Evolutionary conservation across 2,888 invertebrate species (phyloP).

Genomic region (Chloroclysta siterata): DNA sequence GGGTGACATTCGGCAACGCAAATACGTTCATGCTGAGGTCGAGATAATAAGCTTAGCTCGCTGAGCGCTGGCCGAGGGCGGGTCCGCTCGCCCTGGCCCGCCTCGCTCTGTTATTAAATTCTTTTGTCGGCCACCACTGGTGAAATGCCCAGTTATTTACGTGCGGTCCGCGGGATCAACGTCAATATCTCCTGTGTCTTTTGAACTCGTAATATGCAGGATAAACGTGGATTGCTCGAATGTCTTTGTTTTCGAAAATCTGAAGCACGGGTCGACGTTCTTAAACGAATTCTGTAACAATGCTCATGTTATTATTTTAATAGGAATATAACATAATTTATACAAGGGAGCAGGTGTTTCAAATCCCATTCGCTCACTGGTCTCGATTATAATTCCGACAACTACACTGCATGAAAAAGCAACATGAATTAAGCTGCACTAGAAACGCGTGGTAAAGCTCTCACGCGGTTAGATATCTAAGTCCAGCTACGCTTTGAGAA

Average conservation of each 20-base stretch:
- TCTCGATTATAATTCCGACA: constrained; percentile 44
- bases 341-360: constrained; percentile 65
- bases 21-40: constrained; percentile 73
- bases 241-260: constrained; percentile 47
- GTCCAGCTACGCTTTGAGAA: constrained; percentile 70
- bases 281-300: constrained; percentile 24
- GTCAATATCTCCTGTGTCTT: constrained; percentile 70
- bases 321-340: constrained; percentile 53
- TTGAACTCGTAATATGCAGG: constrained; percentile 65
- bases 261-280: constrained; percentile 14
- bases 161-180: constrained; percentile 70
- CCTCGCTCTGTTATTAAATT: constrained; percentile 78
- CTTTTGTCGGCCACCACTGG: constrained; percentile 72
- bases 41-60: constrained; percentile 77
- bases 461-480: constrained; percentile 68
- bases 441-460: constrained; percentile 69
- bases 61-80: constrained; percentile 58
- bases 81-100: constrained; percentile 56
- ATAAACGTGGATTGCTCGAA: constrained; percentile 66
- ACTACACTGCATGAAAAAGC: constrained; percentile 45
- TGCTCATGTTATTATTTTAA: constrained; percentile 52
- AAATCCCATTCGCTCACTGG: constrained; percentile 48
- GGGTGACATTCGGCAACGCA: constrained; percentile 79
- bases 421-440: constrained; percentile 71
- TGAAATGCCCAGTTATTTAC: constrained; percentile 75